Percentiles rank a stretch among this genome's conserved stretches.
phyloP scores from a whole-genome alignment of 2,888 invertebrate genomes.

The Apotomis capreana region DNA sequence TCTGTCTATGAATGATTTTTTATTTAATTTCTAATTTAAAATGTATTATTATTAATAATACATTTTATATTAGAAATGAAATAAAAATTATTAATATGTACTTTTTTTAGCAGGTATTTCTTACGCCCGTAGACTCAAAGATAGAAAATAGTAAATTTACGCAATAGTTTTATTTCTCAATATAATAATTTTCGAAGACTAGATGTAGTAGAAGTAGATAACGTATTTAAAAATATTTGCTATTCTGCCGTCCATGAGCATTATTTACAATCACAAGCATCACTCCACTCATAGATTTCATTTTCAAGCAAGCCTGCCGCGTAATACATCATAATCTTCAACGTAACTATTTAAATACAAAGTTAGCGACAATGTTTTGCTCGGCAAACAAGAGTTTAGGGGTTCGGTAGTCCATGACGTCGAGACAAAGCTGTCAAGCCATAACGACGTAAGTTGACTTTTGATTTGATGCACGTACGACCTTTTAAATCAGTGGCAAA shows the following conservation, averaged over 20 bases:
- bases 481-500: slow-evolving; percentile 13
- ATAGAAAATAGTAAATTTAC: too few species aligned
- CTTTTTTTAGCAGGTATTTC: too few species aligned
- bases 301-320: slow-evolving; percentile 15
- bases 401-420: slow-evolving; percentile 69
- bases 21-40: too few species aligned
- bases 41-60: too few species aligned
- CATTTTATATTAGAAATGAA: too few species aligned
- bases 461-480: not conserved
- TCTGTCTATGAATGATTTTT: too few species aligned
- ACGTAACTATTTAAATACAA: slow-evolving; percentile 34
- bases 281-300: slow-evolving; percentile 10
- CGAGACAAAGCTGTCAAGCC: slow-evolving; percentile 8
- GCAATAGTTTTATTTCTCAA: too few species aligned
- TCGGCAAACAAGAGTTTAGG: slow-evolving; percentile 61
- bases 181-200: too few species aligned
- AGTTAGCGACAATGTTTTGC: slow-evolving; percentile 72
- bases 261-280: not conserved
- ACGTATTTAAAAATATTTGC: not conserved
- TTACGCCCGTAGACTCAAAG: too few species aligned
- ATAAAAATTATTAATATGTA: too few species aligned
- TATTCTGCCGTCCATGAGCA: not conserved
- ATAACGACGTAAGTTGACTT: slow-evolving; percentile 40
- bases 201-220: too few species aligned
- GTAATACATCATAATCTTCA: slow-evolving; percentile 30